Evolutionary conservation across 2,113 vertebrate species (phyloP), one percentile per base, ranked within the genome.

Genomic region (Heterocephalus glaber): DNA sequence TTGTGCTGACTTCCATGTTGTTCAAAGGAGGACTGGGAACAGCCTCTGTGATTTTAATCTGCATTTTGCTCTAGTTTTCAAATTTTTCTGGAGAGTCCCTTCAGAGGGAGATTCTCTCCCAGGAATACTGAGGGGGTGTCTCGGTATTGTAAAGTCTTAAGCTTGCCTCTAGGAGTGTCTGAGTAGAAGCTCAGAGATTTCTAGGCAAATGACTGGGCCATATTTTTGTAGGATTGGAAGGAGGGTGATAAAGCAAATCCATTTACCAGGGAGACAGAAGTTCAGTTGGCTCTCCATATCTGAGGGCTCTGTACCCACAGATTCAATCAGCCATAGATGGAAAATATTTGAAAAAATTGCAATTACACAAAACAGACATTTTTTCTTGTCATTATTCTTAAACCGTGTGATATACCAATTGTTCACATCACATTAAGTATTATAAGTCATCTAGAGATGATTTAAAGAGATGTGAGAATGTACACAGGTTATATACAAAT

Each of bases 61-160:
- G 52, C 38, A 65, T n/a, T 66, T 58, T 88, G n/a, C 33, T 93
- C 72, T 60, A 63, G 28, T 93, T 96, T 86, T 76, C 82, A 92
- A 61, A 92, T 89, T 41, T 83, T 74, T 93, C 26, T 11, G 22
- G 58, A 92, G 56, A 79, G 89, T 76, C 1, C 4, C 33, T 38
- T 94, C 68, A 17, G 70, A 94, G 88, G 86, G 52, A 68, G 60
- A 30, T 7, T n/a, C 41, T 94, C 49, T 61, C 90, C 79, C 9
- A 60, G 83, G 88, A 77, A 91, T 70, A 77, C 68, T 28, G 52
- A 81, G 44, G 54, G 85, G 30, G 58, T 41, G 16, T 82, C 86
- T 94, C 44, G 44, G 56, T 63, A 81, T 16, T n/a, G 33, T 63
- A 28, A 92, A 82, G 47, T 89, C 61, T 74, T 60, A 63, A 84